phyloP scores from a whole-genome alignment of 2,797 vertebrate genomes.

The Acrocephalus scirpaceus region DNA sequence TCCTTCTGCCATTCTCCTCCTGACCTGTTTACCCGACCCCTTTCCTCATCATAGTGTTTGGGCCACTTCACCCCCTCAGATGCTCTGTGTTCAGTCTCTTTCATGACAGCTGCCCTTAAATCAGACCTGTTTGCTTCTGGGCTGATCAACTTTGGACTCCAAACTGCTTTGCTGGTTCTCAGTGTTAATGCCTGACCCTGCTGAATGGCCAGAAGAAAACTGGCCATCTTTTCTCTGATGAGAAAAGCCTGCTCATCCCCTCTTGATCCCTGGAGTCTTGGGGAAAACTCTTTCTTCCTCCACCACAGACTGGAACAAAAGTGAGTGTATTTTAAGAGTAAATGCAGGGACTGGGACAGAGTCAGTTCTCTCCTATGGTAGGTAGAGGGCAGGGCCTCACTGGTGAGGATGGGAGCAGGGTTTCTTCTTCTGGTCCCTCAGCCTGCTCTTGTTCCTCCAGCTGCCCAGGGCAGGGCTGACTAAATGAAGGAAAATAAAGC shows the following conservation, averaged over 20 bases:
- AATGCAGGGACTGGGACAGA: neutral
- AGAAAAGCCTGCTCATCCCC: neutral
- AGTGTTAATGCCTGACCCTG: neutral
- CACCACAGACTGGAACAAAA: neutral
- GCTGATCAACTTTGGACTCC: neutral
- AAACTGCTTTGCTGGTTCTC: neutral
- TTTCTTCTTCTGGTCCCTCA: neutral
- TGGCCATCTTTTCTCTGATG: too few relatives aligned
- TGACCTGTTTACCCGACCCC: neutral
- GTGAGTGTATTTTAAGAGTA: neutral
- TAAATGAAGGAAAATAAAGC: neutral
- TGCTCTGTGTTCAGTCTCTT: neutral
- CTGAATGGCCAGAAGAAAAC: neutral
- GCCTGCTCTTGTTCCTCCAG: neutral
- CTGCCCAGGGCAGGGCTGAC: neutral
- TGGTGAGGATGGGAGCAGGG: neutral
- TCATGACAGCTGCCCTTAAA: neutral
- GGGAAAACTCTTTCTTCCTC: neutral
- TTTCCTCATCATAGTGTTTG: neutral
- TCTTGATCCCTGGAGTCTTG: neutral
- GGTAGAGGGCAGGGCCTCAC: slow-evolving; percentile 49
- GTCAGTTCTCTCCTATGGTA: slow-evolving; percentile 4
- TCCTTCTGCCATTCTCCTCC: neutral
- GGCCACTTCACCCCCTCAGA: neutral
- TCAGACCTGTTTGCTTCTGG: neutral